Evolutionary conservation across 2,797 vertebrate genomes (phyloP).

Genomic region (Macropus fuliginosus): DNA sequence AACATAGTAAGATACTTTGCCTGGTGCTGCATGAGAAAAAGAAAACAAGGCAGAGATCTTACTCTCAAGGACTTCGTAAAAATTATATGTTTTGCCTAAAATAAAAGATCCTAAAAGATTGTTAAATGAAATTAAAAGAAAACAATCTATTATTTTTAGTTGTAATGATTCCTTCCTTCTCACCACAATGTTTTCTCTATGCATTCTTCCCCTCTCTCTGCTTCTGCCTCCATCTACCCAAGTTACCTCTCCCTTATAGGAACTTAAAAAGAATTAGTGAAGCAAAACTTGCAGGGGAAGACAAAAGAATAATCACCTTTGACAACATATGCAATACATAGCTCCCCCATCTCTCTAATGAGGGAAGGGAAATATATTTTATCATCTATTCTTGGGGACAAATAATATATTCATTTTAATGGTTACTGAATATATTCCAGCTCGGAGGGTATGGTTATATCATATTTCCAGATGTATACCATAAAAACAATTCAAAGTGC

Average conservation of each 20-base stretch:
- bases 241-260: neutral
- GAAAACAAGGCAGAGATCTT: neutral
- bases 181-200: neutral
- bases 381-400: neutral
- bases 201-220: neutral
- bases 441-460: neutral
- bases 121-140: neutral
- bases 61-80: neutral
- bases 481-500: neutral
- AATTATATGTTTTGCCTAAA: neutral
- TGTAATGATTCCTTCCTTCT: neutral
- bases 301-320: neutral
- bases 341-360: neutral
- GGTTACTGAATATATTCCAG: neutral
- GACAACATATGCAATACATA: neutral
- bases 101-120: neutral
- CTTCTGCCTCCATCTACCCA: neutral
- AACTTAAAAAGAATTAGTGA: neutral
- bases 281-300: neutral
- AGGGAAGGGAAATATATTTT: neutral
- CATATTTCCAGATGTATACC: neutral
- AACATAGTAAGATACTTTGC: neutral
- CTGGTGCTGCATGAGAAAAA: neutral
- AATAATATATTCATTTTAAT: neutral
- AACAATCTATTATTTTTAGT: neutral